Conservation (phyloP, 1,140 invertebrate genomes). For the Eubasilissa regina region DNA sequence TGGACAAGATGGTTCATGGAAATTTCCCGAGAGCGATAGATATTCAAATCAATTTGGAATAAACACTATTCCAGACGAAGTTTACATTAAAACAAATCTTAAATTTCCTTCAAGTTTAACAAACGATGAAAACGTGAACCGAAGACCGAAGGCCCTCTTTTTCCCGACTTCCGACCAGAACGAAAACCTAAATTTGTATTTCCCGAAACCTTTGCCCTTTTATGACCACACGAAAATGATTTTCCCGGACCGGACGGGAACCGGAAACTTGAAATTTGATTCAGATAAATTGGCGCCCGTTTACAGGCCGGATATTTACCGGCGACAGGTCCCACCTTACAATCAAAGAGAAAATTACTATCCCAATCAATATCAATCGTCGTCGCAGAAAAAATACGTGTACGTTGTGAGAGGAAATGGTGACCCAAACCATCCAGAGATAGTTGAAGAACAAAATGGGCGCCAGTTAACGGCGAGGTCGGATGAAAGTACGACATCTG, state of each 20-base stretch:
- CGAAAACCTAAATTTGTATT: conserved; percentile 45
- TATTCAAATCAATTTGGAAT: conserved; percentile 27
- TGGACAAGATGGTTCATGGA: conserved; percentile 15
- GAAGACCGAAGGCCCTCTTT: conserved; percentile 48
- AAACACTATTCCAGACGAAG: conserved; percentile 36
- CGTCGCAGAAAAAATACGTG: conserved; percentile 48
- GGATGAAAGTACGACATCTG: not conserved
- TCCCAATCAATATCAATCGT: conserved; percentile 37
- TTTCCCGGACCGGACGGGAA: conserved; percentile 67
- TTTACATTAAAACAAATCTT: conserved; percentile 26
- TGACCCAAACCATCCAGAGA: conserved; percentile 58
- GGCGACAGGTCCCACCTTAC: conserved; percentile 33
- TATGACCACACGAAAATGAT: conserved; percentile 62
- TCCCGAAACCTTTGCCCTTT: conserved; percentile 51
- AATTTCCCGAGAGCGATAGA: conserved; percentile 51
- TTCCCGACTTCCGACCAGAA: conserved; percentile 39
- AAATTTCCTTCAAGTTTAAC: conserved; percentile 49
- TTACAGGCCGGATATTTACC: conserved; percentile 52
- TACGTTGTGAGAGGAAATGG: conserved; percentile 58
- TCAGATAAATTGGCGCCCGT: conserved; percentile 48
- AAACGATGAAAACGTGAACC: conserved; percentile 23
- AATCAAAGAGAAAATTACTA: conserved; percentile 23
- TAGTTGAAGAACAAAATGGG: conserved; percentile 38
- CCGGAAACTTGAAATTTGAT: conserved; percentile 66
- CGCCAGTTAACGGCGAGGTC: conserved; percentile 17